Evolutionary conservation across 2,888 invertebrate species (phyloP).

Genomic region (Drosophila maculinotata): DNA sequence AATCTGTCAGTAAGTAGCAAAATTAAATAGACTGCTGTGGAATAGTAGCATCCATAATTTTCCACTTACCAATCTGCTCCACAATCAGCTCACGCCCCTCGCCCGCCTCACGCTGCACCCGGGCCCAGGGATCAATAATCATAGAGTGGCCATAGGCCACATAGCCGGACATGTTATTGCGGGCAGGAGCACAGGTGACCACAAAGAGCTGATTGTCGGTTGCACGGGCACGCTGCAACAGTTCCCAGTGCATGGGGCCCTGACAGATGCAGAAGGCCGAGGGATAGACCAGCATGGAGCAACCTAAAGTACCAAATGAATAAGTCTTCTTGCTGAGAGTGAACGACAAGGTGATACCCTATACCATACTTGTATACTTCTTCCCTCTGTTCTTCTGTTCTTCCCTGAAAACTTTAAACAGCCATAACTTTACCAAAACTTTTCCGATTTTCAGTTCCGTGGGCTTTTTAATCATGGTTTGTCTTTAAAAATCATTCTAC

Average conservation of each 20-base stretch:
- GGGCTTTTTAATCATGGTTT: too few relatives aligned
- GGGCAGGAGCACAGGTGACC: constrained; percentile 93
- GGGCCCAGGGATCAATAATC: constrained; percentile 92
- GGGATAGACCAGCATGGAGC: constrained; percentile 94
- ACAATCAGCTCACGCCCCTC: constrained; percentile 90
- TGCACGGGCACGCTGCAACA: constrained; percentile 92
- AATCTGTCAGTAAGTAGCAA: constrained; percentile 86
- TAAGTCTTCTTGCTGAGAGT: background rate
- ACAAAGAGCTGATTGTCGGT: constrained; percentile 96
- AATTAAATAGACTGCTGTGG: background rate
- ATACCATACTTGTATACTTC: background rate
- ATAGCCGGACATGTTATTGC: constrained; percentile 91
- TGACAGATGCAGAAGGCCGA: constrained; percentile 90
- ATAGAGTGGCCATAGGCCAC: constrained; percentile 96
- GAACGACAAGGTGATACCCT: background rate
- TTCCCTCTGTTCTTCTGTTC: too few relatives aligned
- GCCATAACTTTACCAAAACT: too few relatives aligned
- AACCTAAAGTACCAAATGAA: constrained; percentile 86
- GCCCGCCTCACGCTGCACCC: constrained; percentile 89
- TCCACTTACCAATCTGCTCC: constrained; percentile 89
- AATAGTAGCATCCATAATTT: background rate
- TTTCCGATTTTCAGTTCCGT: too few relatives aligned
- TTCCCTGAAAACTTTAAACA: too few relatives aligned
- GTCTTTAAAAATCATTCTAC: too few relatives aligned
- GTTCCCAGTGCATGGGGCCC: constrained; percentile 96